Conservation (phyloP, 2,113 vertebrate genomes). For the Microcebus lehilahytsara region DNA sequence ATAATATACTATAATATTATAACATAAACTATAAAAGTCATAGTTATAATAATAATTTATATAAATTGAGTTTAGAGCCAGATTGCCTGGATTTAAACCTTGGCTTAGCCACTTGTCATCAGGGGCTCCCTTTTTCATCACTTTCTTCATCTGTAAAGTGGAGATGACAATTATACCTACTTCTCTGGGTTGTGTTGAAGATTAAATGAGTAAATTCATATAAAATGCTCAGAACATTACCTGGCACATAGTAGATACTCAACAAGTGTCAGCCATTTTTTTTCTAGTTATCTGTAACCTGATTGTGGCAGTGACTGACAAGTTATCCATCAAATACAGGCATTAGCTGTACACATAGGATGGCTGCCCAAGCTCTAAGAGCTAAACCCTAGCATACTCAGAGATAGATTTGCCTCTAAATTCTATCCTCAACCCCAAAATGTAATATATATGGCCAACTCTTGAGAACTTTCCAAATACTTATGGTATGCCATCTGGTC, state of each 20-base stretch:
- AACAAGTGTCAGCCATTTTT: background rate
- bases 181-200: background rate
- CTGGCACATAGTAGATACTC: background rate
- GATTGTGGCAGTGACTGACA: background rate
- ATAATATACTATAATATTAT: background rate
- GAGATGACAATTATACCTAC: background rate
- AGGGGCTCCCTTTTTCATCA: background rate
- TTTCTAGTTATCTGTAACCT: background rate
- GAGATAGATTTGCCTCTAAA: conserved; percentile 25
- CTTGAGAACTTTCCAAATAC: conserved; percentile 37
- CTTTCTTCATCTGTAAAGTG: background rate
- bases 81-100: conserved; percentile 2
- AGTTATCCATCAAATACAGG: background rate
- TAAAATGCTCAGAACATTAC: conserved; percentile 22
- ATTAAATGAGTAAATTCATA: conserved; percentile 19
- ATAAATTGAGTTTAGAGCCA: background rate
- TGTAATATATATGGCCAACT: conserved; percentile 15
- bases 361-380: background rate
- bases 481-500: conserved; percentile 33
- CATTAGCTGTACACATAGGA: background rate
- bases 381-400: background rate
- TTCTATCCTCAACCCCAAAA: background rate
- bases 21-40: background rate
- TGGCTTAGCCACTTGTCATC: background rate
- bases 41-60: background rate